Evolutionary conservation across 2,113 vertebrate genomes (phyloP), one percentile per base, ranked within the genome.

Genomic region (Puma concolor): DNA sequence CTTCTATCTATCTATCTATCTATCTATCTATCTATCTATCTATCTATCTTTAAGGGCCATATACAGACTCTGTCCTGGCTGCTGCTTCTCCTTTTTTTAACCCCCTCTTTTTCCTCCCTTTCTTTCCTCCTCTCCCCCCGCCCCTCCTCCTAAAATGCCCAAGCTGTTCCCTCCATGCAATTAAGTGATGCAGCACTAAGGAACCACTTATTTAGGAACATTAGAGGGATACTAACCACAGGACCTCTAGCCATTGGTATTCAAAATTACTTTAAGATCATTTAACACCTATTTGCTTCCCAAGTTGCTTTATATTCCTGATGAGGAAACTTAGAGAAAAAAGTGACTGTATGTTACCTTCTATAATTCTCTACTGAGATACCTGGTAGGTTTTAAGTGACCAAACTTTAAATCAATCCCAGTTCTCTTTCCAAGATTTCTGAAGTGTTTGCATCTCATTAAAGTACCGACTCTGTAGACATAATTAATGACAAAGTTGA

Each of bases 291-390:
- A 88, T 66, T 91, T 94, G 16, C 63, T 89, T 89, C 77, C 82
- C 8, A 91, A 63, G 17, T 50, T 84, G 31, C 89, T 84, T 95
- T 54, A 44, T 44, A 81, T 95, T 96, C 41, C 80, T 76, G 13
- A 48, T 71, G 33, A 86, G 15, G 11, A 66, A 89, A 92, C 11
- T 38, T 44, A 63, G 11, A 92, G 52, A 27, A 86, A 72, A 36
- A 89, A n/a, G 17, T 64, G 38, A 21, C 16, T 74, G 11, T 36
- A 16, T 19, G 16, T 41, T 77, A 1, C 4, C 23, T 76, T 92
- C 31, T 72, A 1, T 79, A 79, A 77, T 86, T 83, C 11, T 67
- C 41, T 63, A 27, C 48, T 72, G 60, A 82, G 11, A 79, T 52
- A 71, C 3, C 50, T 33, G 10, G 36, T 54, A 66, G 3, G 33